Evolutionary conservation across 2,113 vertebrate species (phyloP).

Genomic region (Anas platyrhynchos): DNA sequence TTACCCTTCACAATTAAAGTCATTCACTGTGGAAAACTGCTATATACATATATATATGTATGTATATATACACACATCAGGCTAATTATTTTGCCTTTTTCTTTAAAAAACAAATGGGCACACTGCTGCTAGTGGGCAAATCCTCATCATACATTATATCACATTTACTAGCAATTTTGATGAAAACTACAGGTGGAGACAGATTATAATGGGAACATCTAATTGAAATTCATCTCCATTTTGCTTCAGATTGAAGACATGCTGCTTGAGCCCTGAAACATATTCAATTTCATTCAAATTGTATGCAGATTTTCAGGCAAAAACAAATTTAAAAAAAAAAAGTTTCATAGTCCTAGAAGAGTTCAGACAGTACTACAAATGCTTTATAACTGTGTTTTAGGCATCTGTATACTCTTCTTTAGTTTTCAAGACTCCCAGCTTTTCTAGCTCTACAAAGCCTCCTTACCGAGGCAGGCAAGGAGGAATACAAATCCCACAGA

Average conservation of each 20-base stretch:
- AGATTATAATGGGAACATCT: conserved; percentile 76
- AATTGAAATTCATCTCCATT: conserved; percentile 81
- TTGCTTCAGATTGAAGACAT: conserved; percentile 75
- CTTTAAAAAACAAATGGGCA: conserved; percentile 48
- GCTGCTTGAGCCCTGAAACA: conserved; percentile 77
- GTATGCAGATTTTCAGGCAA: conserved; percentile 76
- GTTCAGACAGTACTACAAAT: neutral
- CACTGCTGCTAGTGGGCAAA: conserved; percentile 72
- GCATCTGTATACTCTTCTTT: neutral
- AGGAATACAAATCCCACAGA: neutral
- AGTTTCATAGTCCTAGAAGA: conserved; percentile 43
- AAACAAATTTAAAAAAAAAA: conserved; percentile 46
- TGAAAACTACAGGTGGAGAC: conserved; percentile 79
- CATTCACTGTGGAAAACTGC: conserved; percentile 34
- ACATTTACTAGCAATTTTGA: conserved; percentile 73
- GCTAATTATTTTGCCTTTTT: conserved; percentile 72
- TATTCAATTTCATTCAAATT: conserved; percentile 77
- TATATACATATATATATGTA: neutral
- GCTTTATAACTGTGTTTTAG: conserved; percentile 16
- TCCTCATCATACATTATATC: conserved; percentile 61
- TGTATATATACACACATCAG: neutral
- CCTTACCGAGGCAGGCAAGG: neutral
- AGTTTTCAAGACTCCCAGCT: neutral
- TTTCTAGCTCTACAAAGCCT: neutral
- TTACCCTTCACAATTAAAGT: conserved; percentile 72